A percentile compares a stretch with the other conserved stretches of the same genome.
Evolutionary conservation across 2,888 invertebrate genomes (phyloP).

Genomic region (Drosophila hawaiiensis): DNA sequence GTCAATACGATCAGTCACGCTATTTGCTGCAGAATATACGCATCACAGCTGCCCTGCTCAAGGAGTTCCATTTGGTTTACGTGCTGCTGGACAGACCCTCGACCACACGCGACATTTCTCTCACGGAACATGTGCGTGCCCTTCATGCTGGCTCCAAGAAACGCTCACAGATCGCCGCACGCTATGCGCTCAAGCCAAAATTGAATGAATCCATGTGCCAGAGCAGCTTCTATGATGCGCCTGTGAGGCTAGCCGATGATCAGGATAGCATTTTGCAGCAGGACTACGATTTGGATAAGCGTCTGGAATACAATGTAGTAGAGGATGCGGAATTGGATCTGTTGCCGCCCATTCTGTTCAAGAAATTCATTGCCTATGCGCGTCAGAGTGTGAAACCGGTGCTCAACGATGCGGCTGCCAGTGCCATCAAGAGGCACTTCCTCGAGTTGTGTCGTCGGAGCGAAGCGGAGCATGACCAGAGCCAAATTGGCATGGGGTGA

Average conservation of each 20-base stretch:
- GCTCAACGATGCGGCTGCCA: slow-evolving; percentile 90
- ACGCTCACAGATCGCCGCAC: slow-evolving; percentile 66
- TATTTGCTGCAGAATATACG: slow-evolving; percentile 95
- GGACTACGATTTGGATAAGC: slow-evolving; percentile 84
- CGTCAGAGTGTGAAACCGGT: slow-evolving; percentile 94
- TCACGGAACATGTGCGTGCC: slow-evolving; percentile 90
- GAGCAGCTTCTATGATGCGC: slow-evolving; percentile 13
- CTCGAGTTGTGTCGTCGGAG: slow-evolving; percentile 88
- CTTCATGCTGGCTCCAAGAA: slow-evolving; percentile 87
- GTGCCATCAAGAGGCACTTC: slow-evolving; percentile 91
- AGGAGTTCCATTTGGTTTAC: slow-evolving; percentile 97
- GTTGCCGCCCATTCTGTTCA: slow-evolving; percentile 91
- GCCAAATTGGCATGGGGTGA: slow-evolving; percentile 91
- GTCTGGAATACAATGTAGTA: slow-evolving; percentile 54
- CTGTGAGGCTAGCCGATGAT: background rate
- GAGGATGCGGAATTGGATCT: slow-evolving; percentile 89
- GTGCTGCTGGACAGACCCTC: slow-evolving; percentile 93
- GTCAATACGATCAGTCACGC: slow-evolving; percentile 94
- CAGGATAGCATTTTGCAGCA: slow-evolving; percentile 67
- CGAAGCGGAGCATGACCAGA: slow-evolving; percentile 86
- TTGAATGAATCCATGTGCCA: slow-evolving; percentile 81
- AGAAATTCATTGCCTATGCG: slow-evolving; percentile 97
- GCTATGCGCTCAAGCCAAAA: slow-evolving; percentile 84
- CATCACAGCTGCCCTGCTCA: slow-evolving; percentile 93
- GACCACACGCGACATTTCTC: slow-evolving; percentile 86